Conservation (phyloP, 2,797 vertebrate genomes). For the Gobionotothen gibberifrons region DNA sequence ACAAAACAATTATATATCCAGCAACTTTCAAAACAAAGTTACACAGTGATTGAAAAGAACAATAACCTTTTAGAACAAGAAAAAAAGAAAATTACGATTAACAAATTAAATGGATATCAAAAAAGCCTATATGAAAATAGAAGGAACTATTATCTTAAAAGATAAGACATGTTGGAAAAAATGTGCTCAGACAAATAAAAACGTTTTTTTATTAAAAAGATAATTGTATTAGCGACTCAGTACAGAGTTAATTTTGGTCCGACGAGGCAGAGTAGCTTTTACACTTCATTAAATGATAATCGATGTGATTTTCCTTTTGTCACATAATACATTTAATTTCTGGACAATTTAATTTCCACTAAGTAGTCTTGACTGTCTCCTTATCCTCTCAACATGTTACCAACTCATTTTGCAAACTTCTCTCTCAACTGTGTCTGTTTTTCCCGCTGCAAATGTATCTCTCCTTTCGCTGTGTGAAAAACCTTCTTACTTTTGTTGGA, state of each 20-base stretch:
- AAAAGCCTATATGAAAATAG: no score
- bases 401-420: conserved; percentile 23
- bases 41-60: no score
- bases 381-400: conserved; percentile 15
- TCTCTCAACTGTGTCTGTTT: conserved; percentile 3
- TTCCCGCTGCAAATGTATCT: conserved; percentile 17
- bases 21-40: no score
- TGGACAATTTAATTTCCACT: background rate
- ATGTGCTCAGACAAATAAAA: no score
- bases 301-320: background rate
- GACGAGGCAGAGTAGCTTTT: conserved; percentile 2
- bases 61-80: no score
- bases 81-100: no score
- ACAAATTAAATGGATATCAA: no score
- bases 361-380: conserved; percentile 15
- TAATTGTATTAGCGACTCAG: conserved; percentile 1
- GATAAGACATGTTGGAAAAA: no score
- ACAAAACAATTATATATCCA: no score
- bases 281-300: conserved; percentile 16
- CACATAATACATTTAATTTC: conserved; percentile 15
- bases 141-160: no score
- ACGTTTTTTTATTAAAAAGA: no score
- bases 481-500: conserved; percentile 43
- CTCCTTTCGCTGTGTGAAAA: conserved; percentile 51
- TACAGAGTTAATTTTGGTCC: conserved; percentile 16